Conservation (phyloP, 1,140 invertebrate species). For the Latrodectus geometricus region DNA sequence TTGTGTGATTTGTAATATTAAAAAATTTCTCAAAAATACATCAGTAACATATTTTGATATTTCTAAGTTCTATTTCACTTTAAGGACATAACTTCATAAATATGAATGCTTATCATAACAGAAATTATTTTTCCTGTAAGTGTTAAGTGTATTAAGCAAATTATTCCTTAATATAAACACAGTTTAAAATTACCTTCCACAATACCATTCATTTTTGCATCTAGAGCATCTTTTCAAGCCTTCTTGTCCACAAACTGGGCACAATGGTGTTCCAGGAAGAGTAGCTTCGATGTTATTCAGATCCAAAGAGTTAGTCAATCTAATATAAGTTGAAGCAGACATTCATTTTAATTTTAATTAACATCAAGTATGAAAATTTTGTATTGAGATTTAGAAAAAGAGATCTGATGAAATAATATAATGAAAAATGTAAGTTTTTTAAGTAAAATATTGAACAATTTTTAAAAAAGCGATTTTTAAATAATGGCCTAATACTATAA, state of each 20-base stretch:
- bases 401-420: too few species aligned
- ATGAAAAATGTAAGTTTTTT: too few species aligned
- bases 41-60: background rate
- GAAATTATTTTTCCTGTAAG: background rate
- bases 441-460: too few species aligned
- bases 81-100: background rate
- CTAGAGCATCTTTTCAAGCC: constrained; percentile 40
- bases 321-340: background rate
- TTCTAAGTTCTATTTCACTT: background rate
- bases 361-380: too few species aligned
- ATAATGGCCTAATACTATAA: too few species aligned
- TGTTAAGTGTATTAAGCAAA: background rate
- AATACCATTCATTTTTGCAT: constrained; percentile 54
- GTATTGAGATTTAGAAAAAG: too few species aligned
- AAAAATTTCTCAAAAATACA: too few species aligned
- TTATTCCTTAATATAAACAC: background rate
- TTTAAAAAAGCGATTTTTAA: too few species aligned
- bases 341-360: too few species aligned
- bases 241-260: constrained; percentile 22
- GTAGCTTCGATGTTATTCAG: constrained; percentile 43
- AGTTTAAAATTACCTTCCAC: constrained; percentile 28
- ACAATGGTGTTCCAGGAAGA: constrained; percentile 7
- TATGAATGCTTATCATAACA: background rate
- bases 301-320: constrained; percentile 29
- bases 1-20: background rate